phyloP scores from a whole-genome alignment of 2,113 vertebrate genomes.

The Ageneiosus marmoratus region DNA sequence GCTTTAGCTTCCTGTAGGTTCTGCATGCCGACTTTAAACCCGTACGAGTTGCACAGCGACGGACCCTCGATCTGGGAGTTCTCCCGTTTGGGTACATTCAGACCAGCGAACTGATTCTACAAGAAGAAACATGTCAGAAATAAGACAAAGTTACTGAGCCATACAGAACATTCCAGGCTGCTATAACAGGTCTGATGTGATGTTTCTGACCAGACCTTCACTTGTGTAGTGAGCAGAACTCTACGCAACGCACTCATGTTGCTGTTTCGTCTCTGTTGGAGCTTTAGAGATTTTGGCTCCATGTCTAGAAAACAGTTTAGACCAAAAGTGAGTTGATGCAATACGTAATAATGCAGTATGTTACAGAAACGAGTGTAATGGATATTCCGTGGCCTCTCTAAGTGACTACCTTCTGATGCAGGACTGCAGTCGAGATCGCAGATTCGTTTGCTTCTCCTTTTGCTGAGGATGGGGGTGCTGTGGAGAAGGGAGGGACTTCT shows the following conservation, averaged over 20 bases:
- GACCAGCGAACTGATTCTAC: slow-evolving; percentile 89
- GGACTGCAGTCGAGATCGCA: slow-evolving; percentile 76
- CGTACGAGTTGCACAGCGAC: slow-evolving; percentile 91
- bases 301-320: slow-evolving; percentile 55
- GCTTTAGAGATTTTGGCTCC: slow-evolving; percentile 76
- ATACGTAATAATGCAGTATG: background rate
- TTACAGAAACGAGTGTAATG: background rate
- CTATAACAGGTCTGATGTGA: background rate
- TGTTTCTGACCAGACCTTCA: slow-evolving; percentile 78
- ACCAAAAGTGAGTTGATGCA: background rate
- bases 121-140: background rate
- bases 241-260: slow-evolving; percentile 79
- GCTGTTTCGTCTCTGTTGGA: slow-evolving; percentile 76
- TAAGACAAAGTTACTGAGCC: background rate
- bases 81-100: slow-evolving; percentile 84
- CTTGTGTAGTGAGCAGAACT: slow-evolving; percentile 86
- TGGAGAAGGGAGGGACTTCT: slow-evolving; percentile 71
- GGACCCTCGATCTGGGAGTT: slow-evolving; percentile 93
- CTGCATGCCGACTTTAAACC: slow-evolving; percentile 96
- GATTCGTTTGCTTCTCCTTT: slow-evolving; percentile 61
- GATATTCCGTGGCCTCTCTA: no score
- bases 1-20: slow-evolving; percentile 95
- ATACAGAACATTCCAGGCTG: no score
- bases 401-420: slow-evolving; percentile 76
- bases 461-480: slow-evolving; percentile 80